Percentiles rank a stretch among this genome's conserved stretches.
phyloP scores from a whole-genome alignment of 2,888 invertebrate species.

The Drosophila colorata region DNA sequence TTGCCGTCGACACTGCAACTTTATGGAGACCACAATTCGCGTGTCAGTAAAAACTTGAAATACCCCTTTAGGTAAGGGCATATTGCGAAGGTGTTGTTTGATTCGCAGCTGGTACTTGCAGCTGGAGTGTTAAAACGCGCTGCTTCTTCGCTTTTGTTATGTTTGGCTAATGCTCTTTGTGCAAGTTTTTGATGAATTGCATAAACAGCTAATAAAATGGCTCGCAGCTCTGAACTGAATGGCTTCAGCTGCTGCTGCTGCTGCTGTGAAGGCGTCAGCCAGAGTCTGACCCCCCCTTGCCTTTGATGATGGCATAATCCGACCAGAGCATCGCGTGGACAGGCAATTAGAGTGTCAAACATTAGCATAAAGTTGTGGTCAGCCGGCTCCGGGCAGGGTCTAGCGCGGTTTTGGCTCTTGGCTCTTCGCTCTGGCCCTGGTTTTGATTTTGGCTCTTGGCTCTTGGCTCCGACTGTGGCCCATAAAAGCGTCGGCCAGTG shows the following conservation, averaged over 20 bases:
- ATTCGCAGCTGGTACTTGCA: not conserved
- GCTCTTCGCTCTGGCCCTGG: not conserved
- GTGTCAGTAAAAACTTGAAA: not conserved
- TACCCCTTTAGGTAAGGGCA: not conserved
- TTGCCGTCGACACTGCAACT: too few relatives aligned
- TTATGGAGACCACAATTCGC: too few relatives aligned
- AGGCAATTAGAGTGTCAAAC: conserved; percentile 70
- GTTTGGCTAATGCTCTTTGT: conserved; percentile 16
- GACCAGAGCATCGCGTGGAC: conserved; percentile 64
- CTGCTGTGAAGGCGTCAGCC: conserved; percentile 5
- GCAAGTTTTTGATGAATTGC: conserved; percentile 57
- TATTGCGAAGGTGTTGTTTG: conserved; percentile 4
- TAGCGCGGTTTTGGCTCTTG: not conserved
- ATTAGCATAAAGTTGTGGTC: conserved; percentile 47
- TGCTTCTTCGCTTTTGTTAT: conserved; percentile 13
- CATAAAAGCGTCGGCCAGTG: conserved; percentile 59
- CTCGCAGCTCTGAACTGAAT: conserved; percentile 29
- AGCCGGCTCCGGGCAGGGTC: conserved; percentile 10
- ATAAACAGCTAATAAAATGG: conserved; percentile 61
- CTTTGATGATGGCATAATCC: conserved; percentile 63
- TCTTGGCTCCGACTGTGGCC: not conserved
- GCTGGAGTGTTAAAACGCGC: conserved; percentile 31
- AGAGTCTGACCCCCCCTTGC: conserved; percentile 1
- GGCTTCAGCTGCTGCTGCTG: not conserved
- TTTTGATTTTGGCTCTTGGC: not conserved